A percentile compares a stretch with the other conserved stretches of the same genome.
phyloP scores from a whole-genome alignment of 1,140 invertebrate genomes.

The Pseudomyrmex dendroicus region DNA sequence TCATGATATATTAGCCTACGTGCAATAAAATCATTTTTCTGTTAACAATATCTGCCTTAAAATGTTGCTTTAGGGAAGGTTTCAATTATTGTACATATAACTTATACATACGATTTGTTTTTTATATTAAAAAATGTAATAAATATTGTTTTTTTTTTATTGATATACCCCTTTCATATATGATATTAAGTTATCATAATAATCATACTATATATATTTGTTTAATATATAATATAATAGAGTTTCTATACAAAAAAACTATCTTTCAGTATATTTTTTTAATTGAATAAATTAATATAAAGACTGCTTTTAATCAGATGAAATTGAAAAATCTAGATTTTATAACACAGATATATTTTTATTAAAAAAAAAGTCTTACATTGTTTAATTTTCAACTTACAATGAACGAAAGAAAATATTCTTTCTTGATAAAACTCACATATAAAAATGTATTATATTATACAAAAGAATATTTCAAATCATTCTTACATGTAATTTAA shows the following conservation, averaged over 20 bases:
- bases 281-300: conserved; percentile 7
- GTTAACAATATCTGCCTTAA: conserved; percentile 61
- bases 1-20: conserved; percentile 61
- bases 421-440: too few species aligned
- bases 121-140: conserved; percentile 79
- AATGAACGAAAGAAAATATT: too few species aligned
- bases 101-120: conserved; percentile 78
- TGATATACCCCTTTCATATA: conserved; percentile 62
- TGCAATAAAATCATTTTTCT: conserved; percentile 72
- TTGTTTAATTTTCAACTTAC: neutral
- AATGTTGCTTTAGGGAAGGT: conserved; percentile 73
- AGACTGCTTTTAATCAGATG: conserved; percentile 8
- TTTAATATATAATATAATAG: too few species aligned
- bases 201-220: conserved; percentile 8
- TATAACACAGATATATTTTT: neutral
- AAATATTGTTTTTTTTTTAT: conserved; percentile 73
- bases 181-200: conserved; percentile 15
- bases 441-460: too few species aligned
- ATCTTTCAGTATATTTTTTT: neutral
- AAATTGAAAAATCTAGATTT: neutral
- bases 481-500: too few species aligned
- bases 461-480: too few species aligned
- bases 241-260: too few species aligned
- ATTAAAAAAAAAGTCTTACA: neutral
- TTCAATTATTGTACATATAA: conserved; percentile 81